phyloP scores from a whole-genome alignment of 2,113 vertebrate species.

The Nesogale talazaci region DNA sequence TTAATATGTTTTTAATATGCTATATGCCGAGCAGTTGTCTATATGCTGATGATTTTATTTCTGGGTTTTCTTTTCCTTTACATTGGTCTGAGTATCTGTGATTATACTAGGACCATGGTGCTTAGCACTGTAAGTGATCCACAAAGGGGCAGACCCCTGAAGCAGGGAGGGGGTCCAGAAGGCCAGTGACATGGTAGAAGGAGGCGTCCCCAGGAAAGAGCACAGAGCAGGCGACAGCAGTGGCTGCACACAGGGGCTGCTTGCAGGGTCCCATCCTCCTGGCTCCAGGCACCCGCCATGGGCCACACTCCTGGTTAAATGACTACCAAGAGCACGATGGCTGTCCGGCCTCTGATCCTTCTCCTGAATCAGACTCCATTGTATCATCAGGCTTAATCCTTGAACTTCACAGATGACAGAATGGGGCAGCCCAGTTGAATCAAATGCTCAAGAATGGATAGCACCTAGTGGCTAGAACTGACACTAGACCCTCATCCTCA shows the following conservation, averaged over 20 bases:
- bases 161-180: not conserved
- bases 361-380: not conserved
- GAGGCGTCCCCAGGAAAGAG: not conserved
- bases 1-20: no score
- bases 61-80: no score
- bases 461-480: not conserved
- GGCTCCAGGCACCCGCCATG: not conserved
- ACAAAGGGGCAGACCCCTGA: not conserved
- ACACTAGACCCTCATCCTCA: not conserved
- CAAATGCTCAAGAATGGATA: not conserved
- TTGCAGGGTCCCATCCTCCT: not conserved
- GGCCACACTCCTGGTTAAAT: not conserved
- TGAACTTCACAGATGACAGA: not conserved
- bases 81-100: no score
- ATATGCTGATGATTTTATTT: no score
- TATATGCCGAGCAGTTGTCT: no score
- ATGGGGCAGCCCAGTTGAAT: not conserved
- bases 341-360: not conserved
- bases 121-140: no score
- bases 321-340: not conserved
- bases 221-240: not conserved
- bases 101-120: no score
- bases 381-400: not conserved
- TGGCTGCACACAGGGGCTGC: not conserved
- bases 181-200: no score